Evolutionary conservation across 2,888 invertebrate species (phyloP).

Genomic region (Dolomedes plantarius): DNA sequence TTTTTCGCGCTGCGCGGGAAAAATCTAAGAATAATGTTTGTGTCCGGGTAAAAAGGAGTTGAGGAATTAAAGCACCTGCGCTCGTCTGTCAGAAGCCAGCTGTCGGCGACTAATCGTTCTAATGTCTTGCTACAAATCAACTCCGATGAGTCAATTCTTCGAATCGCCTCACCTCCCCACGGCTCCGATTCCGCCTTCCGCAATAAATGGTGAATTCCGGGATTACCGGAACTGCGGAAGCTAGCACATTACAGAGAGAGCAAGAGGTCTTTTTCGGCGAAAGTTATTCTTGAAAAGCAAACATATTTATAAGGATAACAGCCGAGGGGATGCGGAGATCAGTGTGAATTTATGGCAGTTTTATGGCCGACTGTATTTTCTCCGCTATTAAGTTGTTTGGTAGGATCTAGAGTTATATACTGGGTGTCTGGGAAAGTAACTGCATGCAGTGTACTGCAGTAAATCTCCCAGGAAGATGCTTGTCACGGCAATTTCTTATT

Average conservation of each 20-base stretch:
- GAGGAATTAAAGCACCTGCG: constrained; percentile 53
- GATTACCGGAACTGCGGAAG: constrained; percentile 22
- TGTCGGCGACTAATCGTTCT: constrained; percentile 51
- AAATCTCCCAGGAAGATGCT: too few species aligned
- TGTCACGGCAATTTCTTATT: too few species aligned
- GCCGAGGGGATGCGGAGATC: not conserved
- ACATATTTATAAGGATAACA: constrained; percentile 16
- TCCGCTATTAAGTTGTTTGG: not conserved
- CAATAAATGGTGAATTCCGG: constrained; percentile 21
- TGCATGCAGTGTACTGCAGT: too few species aligned
- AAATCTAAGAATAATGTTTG: constrained; percentile 59
- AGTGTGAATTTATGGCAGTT: not conserved
- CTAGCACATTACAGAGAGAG: not conserved
- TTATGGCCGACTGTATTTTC: not conserved
- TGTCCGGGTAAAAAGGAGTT: constrained; percentile 37
- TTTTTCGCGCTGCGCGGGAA: constrained; percentile 2
- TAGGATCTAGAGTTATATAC: too few species aligned
- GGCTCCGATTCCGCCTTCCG: constrained; percentile 25
- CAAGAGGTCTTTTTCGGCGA: not conserved
- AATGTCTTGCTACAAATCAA: constrained; percentile 54
- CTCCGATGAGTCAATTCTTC: constrained; percentile 49
- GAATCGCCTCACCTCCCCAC: constrained; percentile 20
- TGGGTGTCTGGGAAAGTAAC: too few species aligned
- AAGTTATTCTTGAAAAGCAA: constrained; percentile 12
- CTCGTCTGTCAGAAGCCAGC: constrained; percentile 34